These are phyloP conservation scores for Todiramphus saurophagus DNA, from an alignment of 2,113 vertebrate species.

Conservation along the genomic window DNA sequence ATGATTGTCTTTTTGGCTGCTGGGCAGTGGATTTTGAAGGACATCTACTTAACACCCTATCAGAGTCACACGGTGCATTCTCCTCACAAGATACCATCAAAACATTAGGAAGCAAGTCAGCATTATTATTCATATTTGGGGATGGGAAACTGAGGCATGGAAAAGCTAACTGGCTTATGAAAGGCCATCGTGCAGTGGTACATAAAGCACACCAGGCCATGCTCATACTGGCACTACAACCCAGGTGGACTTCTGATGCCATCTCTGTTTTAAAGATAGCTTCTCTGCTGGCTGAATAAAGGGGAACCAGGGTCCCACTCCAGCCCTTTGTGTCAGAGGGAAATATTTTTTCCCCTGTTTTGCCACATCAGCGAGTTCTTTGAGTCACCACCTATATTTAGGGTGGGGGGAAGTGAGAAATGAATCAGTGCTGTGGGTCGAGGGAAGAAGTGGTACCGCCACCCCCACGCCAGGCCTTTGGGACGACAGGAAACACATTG, in stretches of 20 bases:
- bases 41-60: neutral
- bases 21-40: neutral
- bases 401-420: constrained; percentile 76
- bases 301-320: constrained; percentile 64
- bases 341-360: constrained; percentile 39
- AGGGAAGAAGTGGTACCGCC: constrained; percentile 22
- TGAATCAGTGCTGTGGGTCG: constrained; percentile 41
- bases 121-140: neutral
- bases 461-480: neutral
- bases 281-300: constrained; percentile 52
- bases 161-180: neutral
- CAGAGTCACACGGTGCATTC: neutral
- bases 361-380: constrained; percentile 70
- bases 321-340: constrained; percentile 30
- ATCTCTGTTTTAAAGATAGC: neutral
- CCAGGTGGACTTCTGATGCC: neutral
- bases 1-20: neutral
- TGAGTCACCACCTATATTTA: constrained; percentile 70
- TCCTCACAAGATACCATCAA: neutral
- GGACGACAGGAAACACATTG: constrained; percentile 75
- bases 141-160: neutral
- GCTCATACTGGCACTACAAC: neutral
- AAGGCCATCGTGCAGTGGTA: neutral
- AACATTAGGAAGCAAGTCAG: neutral
- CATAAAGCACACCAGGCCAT: no score